Evolutionary conservation across 2,888 invertebrate genomes (phyloP).

Genomic region (Hirtodrosophila alboralis): DNA sequence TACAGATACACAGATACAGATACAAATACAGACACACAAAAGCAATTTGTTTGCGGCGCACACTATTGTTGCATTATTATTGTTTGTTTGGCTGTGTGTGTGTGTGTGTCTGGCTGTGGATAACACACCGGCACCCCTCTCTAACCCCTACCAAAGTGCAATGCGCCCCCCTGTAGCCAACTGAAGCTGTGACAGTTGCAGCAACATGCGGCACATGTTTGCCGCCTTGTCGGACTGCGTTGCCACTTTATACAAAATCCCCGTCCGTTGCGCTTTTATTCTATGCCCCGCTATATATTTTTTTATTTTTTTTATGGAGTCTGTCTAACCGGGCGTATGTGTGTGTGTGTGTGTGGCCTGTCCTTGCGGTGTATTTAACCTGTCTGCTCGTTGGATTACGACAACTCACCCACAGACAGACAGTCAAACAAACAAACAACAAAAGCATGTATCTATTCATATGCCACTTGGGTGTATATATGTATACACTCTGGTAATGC

Average conservation of each 20-base stretch:
- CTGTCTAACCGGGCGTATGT: constrained; percentile 15
- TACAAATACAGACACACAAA: constrained; percentile 43
- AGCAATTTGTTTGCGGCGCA: constrained; percentile 76
- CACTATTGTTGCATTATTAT: constrained; percentile 79
- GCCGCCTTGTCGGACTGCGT: constrained; percentile 45
- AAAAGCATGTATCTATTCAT: constrained; percentile 74
- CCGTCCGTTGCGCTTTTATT: too few species aligned
- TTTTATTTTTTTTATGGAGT: constrained; percentile 38
- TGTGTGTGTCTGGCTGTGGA: constrained; percentile 56
- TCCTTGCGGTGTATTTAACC: constrained; percentile 82
- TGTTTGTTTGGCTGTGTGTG: constrained; percentile 73
- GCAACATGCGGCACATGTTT: constrained; percentile 56
- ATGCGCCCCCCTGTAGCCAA: constrained; percentile 4
- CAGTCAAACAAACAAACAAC: constrained; percentile 58
- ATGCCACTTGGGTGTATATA: constrained; percentile 60
- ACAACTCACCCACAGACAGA: constrained; percentile 49
- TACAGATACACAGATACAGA: background rate
- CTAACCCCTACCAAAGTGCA: background rate
- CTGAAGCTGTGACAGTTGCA: constrained; percentile 43
- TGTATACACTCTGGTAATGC: constrained; percentile 56
- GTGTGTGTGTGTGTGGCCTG: constrained; percentile 55
- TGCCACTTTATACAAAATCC: constrained; percentile 58
- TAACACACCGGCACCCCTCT: constrained; percentile 20
- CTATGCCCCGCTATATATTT: constrained; percentile 36
- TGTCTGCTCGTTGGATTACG: constrained; percentile 82